Evolutionary conservation across 2,888 invertebrate genomes (phyloP).

Genomic region (Clostera curtula): DNA sequence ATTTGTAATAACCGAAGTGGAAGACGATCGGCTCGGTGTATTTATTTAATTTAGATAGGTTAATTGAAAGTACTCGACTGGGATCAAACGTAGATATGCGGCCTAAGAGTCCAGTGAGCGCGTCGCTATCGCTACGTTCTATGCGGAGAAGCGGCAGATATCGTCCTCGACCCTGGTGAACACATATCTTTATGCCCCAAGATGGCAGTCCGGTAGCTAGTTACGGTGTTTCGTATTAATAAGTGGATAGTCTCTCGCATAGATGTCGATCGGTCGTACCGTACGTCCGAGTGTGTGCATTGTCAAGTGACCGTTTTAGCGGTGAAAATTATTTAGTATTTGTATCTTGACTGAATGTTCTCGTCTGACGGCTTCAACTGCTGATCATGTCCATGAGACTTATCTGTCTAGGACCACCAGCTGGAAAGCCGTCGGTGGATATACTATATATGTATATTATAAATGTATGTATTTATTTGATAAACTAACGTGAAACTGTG

Average conservation of each 20-base stretch:
- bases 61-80: slow-evolving; percentile 65
- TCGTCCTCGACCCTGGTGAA: slow-evolving; percentile 32
- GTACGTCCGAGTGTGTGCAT: slow-evolving; percentile 33
- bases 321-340: slow-evolving; percentile 33
- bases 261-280: slow-evolving; percentile 36
- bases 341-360: slow-evolving; percentile 19
- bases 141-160: slow-evolving; percentile 9
- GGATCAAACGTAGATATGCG: slow-evolving; percentile 63
- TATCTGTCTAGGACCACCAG: slow-evolving; percentile 37
- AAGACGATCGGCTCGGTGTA: slow-evolving; percentile 58
- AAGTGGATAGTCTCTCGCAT: slow-evolving; percentile 27
- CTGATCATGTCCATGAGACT: slow-evolving; percentile 26
- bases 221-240: slow-evolving; percentile 16
- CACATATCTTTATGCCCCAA: slow-evolving; percentile 55
- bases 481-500: slow-evolving; percentile 74
- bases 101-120: slow-evolving; percentile 47
- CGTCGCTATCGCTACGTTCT: slow-evolving; percentile 22
- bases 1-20: slow-evolving; percentile 64
- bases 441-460: slow-evolving; percentile 48
- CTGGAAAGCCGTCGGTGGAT: slow-evolving; percentile 45
- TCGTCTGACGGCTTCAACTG: slow-evolving; percentile 13
- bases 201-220: slow-evolving; percentile 33
- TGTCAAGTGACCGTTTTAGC: slow-evolving; percentile 32
- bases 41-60: slow-evolving; percentile 69
- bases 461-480: slow-evolving; percentile 62